These are phyloP conservation scores for Mus musculus DNA, from an alignment of 2,113 vertebrate species.

Conservation along the genomic window GRCm39 chr7:125098501-125099000, in stretches of 20 bases:
- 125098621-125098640: not conserved
- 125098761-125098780: not conserved
- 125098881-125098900: not conserved
- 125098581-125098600: not conserved
- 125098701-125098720: not conserved
- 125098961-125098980: slow-evolving; percentile 54
- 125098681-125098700: not conserved
- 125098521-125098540: not conserved
- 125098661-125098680: not conserved
- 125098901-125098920: not conserved
- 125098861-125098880: not conserved
- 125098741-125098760: not conserved
- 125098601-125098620: not conserved
- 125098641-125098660: not conserved
- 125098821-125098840: not conserved
- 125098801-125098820: not conserved
- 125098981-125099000: not conserved
- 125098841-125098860: not conserved
- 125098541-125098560: no score
- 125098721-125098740: not conserved
- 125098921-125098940: not conserved
- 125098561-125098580: not conserved
- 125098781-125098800: not conserved
- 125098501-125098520: not conserved
- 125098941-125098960: slow-evolving; percentile 44